Percentiles rank a stretch among this genome's conserved stretches.
These are phyloP conservation scores for Aplocera efformata DNA, from an alignment of 2,888 invertebrate species.

Conservation along the genomic window DNA sequence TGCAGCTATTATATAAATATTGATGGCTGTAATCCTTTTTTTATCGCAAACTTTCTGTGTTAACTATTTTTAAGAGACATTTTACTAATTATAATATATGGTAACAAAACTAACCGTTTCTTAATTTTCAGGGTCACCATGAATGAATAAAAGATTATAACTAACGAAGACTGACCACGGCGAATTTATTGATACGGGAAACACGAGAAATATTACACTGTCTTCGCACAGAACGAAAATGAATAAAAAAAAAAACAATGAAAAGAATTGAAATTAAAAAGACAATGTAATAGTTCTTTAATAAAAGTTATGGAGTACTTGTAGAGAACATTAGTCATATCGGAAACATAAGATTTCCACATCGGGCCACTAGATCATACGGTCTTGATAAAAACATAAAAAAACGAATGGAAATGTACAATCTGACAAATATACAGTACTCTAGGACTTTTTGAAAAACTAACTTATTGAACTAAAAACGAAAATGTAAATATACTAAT, in stretches of 20 bases:
- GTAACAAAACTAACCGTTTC: conserved; percentile 32
- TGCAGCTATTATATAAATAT: no score
- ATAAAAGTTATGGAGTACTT: conserved; percentile 6
- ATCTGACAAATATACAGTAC: conserved; percentile 14
- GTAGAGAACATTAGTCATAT: background rate
- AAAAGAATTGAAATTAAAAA: conserved; percentile 1
- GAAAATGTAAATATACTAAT: conserved; percentile 64
- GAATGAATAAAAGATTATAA: conserved; percentile 12
- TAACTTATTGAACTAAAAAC: conserved; percentile 30
- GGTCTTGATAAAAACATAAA: no score
- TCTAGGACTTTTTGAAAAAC: conserved; percentile 33
- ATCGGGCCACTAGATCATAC: no score
- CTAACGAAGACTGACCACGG: conserved; percentile 17
- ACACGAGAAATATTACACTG: conserved; percentile 28
- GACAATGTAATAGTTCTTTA: conserved; percentile 16
- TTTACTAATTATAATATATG: conserved; percentile 16
- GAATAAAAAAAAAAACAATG: background rate
- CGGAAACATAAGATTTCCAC: no score
- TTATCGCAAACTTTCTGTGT: no score
- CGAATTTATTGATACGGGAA: conserved; percentile 16
- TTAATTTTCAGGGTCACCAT: conserved; percentile 15
- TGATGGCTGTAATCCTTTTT: no score
- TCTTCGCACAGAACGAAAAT: conserved; percentile 3
- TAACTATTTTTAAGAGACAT: no score
- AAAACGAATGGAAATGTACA: no score